Conservation (phyloP, 2,888 invertebrate genomes). For the Listrodromus nycthemerus region DNA sequence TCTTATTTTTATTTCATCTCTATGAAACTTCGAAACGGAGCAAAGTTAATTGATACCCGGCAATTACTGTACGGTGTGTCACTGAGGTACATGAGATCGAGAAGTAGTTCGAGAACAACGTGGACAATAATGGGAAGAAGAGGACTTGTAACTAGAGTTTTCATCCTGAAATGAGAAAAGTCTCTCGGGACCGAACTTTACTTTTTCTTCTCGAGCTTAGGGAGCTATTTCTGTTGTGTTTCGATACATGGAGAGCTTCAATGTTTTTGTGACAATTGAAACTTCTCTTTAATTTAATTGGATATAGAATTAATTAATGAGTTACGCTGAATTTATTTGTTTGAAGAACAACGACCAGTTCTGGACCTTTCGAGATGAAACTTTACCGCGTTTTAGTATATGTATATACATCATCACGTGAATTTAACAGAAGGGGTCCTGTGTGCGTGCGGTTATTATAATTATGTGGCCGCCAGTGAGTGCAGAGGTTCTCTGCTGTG, state of each 20-base stretch:
- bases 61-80: conserved; percentile 56
- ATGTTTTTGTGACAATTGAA: too few species aligned
- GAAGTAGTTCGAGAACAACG: conserved; percentile 33
- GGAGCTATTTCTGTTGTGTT: background rate
- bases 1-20: conserved; percentile 23
- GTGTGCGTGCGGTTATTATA: conserved; percentile 48
- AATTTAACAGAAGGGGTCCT: conserved; percentile 32
- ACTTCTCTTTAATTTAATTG: background rate
- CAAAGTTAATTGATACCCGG: conserved; percentile 63
- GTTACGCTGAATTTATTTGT: conserved; percentile 27
- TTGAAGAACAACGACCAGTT: conserved; percentile 25
- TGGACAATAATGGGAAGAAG: conserved; percentile 8
- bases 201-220: background rate
- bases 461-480: conserved; percentile 48
- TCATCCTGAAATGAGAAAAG: conserved; percentile 27
- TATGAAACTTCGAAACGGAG: conserved; percentile 47
- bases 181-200: background rate
- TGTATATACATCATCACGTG: conserved; percentile 6
- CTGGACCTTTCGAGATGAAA: conserved; percentile 21
- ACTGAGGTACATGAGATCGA: conserved; percentile 8
- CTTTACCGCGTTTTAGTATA: background rate
- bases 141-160: background rate
- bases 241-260: background rate
- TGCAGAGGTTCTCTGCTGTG: conserved; percentile 39
- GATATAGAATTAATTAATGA: conserved; percentile 22